These are phyloP conservation scores for Lasioglossum morio DNA, from an alignment of 2,888 invertebrate species.

Conservation along the genomic window DNA sequence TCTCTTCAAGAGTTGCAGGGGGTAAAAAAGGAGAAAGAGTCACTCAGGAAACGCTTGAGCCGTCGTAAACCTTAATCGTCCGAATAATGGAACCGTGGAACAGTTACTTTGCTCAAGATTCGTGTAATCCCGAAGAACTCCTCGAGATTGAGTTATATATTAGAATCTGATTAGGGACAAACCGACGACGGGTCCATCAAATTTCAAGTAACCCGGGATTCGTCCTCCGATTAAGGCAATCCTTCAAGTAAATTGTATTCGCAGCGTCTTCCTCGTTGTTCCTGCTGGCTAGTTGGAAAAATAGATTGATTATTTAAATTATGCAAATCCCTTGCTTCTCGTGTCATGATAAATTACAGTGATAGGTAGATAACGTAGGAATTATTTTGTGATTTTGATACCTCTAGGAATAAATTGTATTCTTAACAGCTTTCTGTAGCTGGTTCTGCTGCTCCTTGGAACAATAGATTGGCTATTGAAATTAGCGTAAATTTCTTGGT, in stretches of 20 bases:
- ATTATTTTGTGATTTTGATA: too few relatives aligned
- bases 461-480: too few relatives aligned
- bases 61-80: conserved; percentile 5
- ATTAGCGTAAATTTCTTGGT: too few relatives aligned
- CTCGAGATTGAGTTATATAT: background rate
- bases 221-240: background rate
- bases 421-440: too few relatives aligned
- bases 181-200: background rate
- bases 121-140: background rate
- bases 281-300: background rate
- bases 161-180: background rate
- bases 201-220: background rate
- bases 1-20: background rate
- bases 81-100: conserved; percentile 8
- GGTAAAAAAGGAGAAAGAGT: background rate
- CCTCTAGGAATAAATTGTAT: too few relatives aligned
- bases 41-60: background rate
- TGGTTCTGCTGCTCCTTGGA: too few relatives aligned
- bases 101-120: background rate
- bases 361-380: too few relatives aligned
- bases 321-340: too few relatives aligned
- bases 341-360: too few relatives aligned
- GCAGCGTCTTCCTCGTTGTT: background rate
- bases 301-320: background rate
- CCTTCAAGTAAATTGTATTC: background rate